Conservation (phyloP, 2,113 vertebrate species). For the Nothoprocta pentlandii region DNA sequence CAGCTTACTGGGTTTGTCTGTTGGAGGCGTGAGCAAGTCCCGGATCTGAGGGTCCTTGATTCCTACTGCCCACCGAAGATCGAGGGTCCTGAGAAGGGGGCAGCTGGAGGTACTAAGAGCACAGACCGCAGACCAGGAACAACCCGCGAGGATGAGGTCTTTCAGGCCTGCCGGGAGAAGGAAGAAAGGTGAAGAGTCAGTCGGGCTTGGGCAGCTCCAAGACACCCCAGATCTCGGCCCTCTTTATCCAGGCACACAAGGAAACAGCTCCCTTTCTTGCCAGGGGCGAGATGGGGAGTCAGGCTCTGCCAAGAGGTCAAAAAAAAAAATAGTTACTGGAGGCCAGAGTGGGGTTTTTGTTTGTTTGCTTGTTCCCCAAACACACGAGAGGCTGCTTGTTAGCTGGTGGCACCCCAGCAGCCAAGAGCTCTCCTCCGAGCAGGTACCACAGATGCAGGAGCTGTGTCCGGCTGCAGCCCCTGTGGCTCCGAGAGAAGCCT, state of each 20-base stretch:
- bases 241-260: background rate
- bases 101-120: constrained; percentile 95
- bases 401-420: background rate
- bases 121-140: constrained; percentile 93
- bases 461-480: rapidly evolving
- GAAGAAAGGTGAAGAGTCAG: constrained; percentile 4
- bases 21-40: constrained; percentile 91
- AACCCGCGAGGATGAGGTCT: constrained; percentile 93
- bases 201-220: rapidly evolving
- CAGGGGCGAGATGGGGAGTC: background rate
- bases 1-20: constrained; percentile 83
- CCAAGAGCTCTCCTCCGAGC: background rate
- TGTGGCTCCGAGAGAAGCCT: background rate
- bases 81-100: constrained; percentile 95
- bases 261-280: background rate
- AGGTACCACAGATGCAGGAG: background rate
- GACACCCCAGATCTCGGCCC: background rate
- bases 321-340: background rate
- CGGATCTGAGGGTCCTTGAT: constrained; percentile 96
- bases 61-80: constrained; percentile 95
- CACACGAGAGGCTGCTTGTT: rapidly evolving
- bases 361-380: too few species aligned
- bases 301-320: background rate
- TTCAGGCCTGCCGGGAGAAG: constrained; percentile 84
- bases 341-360: background rate